Base-by-base conservation (phyloP, 2,113 vertebrate genomes). In the Potamarius usumacintae region DNA sequence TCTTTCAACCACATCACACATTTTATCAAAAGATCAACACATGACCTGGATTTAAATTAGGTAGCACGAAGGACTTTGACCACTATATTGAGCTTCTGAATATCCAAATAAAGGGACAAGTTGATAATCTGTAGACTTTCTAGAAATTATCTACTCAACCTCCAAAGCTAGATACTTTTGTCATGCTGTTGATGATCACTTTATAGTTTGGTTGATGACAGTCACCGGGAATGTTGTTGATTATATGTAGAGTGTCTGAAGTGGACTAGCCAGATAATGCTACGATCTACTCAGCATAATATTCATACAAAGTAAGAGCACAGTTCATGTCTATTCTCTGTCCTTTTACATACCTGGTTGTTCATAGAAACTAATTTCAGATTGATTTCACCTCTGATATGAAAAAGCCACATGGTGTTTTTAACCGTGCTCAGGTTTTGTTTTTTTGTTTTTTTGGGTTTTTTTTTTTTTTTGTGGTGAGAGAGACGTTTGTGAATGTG, bases 401-500 rank as follows among this genome's bases (percentile, higher is more conserved):
- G 8, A 60, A 34, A 85, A 89, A 83, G 79, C 86, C 85, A 69
- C 60, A 85, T 55, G 27, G 7, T 85, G 77, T 87, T 84, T 83
- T 83, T 85, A 62, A 20, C 67, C 15, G 20, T 85, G 55, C 8
- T 55, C 94, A 94, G 90, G 89, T 92, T 84, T 87, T 9, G 30
- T 30, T 34, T 34, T 34, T 2, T 42, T 42, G 2, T 3, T 34
- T 34, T 34, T 34, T 34, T 34, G 34, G 34, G 3, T 3, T 42
- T 4, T 3, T 4, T 5, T 92, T 42, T 3, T 42, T 4, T 3
- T 4, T 5, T 92, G 92, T 50, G 92, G 92, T 91, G 30, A 50
- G 60, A 89, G 87, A 72, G 67, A 5, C 30, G 48, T 52, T 87
- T 5, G 30, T 60, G 25, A 85, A 42, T 90, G 91, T 34, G 91